Evolutionary conservation across 2,113 vertebrate genomes (phyloP).

Genomic region (Cariama cristata): DNA sequence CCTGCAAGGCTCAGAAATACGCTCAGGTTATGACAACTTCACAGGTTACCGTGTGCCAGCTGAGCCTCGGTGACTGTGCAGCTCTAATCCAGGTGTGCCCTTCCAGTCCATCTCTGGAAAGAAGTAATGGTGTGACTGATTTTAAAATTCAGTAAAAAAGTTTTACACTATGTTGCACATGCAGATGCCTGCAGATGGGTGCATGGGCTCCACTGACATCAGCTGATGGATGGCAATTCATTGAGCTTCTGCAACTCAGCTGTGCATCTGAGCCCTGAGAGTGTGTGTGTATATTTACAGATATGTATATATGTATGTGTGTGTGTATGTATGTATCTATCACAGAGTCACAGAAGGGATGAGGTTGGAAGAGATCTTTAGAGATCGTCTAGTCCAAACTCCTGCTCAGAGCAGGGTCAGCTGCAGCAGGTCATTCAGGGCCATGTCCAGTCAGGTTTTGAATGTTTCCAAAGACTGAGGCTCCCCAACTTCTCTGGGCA

Average conservation of each 20-base stretch:
- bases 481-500: neutral
- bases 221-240: neutral
- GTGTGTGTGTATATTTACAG: accelerated
- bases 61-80: neutral
- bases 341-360: neutral
- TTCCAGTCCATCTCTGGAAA: neutral
- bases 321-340: neutral
- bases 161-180: neutral
- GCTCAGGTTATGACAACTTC: neutral
- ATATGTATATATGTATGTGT: accelerated
- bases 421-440: neutral
- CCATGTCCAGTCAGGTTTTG: neutral
- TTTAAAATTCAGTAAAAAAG: neutral
- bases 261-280: neutral
- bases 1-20: neutral
- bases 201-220: neutral
- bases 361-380: neutral
- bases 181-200: neutral
- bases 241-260: neutral
- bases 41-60: neutral
- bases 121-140: neutral
- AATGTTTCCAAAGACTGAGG: neutral
- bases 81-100: neutral
- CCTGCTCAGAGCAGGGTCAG: neutral
- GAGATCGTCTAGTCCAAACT: neutral